phyloP scores from a whole-genome alignment of 2,797 vertebrate species.

The Antrozous pallidus region DNA sequence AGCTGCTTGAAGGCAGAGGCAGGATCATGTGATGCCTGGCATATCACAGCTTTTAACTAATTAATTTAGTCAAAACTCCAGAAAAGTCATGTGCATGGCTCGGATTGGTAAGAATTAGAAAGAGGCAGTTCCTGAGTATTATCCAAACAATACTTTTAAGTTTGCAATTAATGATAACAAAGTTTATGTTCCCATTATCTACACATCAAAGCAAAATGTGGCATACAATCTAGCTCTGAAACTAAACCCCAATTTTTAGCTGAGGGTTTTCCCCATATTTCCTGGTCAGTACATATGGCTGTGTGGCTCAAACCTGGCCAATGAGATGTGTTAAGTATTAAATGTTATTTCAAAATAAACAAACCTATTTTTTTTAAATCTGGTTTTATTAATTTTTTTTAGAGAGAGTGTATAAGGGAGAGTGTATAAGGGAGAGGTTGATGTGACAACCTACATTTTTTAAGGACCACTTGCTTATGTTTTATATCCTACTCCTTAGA shows the following conservation, averaged over 20 bases:
- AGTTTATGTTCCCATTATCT: background rate
- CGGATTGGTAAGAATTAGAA: background rate
- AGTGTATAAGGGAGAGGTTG: too few species aligned
- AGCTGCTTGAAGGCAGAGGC: background rate
- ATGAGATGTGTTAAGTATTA: background rate
- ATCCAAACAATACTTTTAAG: background rate
- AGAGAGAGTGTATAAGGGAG: too few species aligned
- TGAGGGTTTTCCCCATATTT: background rate
- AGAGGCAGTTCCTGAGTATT: background rate
- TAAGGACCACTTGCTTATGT: background rate
- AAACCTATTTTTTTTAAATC: background rate
- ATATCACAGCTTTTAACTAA: conserved; percentile 10
- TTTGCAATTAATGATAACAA: conserved; percentile 10
- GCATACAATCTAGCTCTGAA: background rate
- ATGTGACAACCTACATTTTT: background rate
- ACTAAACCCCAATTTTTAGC: background rate
- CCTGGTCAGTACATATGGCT: background rate
- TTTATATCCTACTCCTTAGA: background rate
- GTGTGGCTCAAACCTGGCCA: background rate
- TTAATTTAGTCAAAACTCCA: background rate
- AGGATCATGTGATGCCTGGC: background rate
- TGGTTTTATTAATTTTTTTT: too few species aligned
- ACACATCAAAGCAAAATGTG: background rate
- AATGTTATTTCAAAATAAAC: background rate
- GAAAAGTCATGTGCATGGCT: background rate